Evolutionary conservation across 2,113 vertebrate species (phyloP).

Genomic region (Prinia subflava): DNA sequence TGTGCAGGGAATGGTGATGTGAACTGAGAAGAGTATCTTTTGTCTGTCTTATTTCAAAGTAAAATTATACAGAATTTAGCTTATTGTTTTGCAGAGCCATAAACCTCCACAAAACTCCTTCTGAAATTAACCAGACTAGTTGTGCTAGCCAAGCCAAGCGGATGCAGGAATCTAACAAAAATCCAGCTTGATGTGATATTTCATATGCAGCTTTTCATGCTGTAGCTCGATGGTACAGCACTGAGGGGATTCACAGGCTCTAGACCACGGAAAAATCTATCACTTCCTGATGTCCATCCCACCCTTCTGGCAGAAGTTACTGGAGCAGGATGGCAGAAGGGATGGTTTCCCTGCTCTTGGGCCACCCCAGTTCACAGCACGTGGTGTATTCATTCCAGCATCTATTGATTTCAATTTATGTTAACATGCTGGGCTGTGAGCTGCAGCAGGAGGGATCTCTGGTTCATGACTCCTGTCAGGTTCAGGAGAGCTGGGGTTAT

Average conservation of each 20-base stretch:
- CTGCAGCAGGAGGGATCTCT: background rate
- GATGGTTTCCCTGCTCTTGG: background rate
- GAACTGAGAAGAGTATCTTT: background rate
- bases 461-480: background rate
- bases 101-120: background rate
- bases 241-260: background rate
- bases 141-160: background rate
- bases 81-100: background rate
- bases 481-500: constrained; percentile 8
- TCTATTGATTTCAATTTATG: constrained; percentile 12
- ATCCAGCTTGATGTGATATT: background rate
- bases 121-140: background rate
- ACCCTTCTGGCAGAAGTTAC: background rate
- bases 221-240: background rate
- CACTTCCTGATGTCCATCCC: background rate
- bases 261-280: background rate
- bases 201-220: background rate
- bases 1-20: background rate
- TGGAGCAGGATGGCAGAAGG: background rate
- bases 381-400: background rate
- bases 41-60: constrained; percentile 35
- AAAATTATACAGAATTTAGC: constrained; percentile 1
- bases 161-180: background rate
- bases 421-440: background rate
- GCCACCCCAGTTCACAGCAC: background rate